A percentile compares a stretch with the other conserved stretches of the same genome.
These are phyloP conservation scores for Amia ocellicauda DNA, from an alignment of 2,113 vertebrate genomes.

Conservation along the genomic window DNA sequence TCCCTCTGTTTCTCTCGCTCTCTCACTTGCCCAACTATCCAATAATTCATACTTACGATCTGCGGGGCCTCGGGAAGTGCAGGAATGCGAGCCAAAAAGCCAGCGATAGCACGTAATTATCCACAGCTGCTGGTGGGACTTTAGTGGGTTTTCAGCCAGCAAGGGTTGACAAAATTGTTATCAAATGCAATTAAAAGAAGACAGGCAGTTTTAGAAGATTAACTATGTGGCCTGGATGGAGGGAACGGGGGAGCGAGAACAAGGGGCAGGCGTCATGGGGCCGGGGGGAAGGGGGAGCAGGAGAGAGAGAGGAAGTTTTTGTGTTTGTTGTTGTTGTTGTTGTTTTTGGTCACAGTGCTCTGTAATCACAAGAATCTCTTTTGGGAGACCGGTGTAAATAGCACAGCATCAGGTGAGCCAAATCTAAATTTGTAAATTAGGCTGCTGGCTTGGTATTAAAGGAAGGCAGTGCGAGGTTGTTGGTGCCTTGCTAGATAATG, in stretches of 20 bases:
- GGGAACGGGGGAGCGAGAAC: conserved; percentile 1
- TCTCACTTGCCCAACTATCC: conserved; percentile 55
- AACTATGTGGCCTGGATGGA: conserved; percentile 37
- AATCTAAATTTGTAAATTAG: conserved; percentile 2
- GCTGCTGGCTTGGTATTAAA: neutral
- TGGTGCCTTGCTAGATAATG: neutral
- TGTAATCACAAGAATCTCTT: neutral
- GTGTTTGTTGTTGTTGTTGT: neutral
- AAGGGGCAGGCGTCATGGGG: neutral
- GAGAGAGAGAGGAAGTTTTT: neutral
- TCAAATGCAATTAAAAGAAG: conserved; percentile 65
- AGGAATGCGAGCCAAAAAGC: conserved; percentile 67
- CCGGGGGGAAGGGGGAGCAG: neutral
- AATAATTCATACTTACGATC: conserved; percentile 61
- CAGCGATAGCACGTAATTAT: conserved; percentile 76
- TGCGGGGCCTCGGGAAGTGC: conserved; percentile 50
- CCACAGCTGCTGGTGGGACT: conserved; percentile 81
- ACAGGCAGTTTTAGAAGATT: conserved; percentile 52
- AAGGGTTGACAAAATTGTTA: conserved; percentile 71
- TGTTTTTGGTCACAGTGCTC: neutral
- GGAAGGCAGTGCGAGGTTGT: neutral
- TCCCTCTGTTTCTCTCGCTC: conserved; percentile 39
- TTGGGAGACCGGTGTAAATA: neutral
- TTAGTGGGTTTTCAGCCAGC: conserved; percentile 54
- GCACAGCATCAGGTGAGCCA: neutral